Percentiles rank a stretch among this genome's conserved stretches.
Evolutionary conservation across 2,113 vertebrate species (phyloP).

Genomic region (Colinus virginianus): DNA sequence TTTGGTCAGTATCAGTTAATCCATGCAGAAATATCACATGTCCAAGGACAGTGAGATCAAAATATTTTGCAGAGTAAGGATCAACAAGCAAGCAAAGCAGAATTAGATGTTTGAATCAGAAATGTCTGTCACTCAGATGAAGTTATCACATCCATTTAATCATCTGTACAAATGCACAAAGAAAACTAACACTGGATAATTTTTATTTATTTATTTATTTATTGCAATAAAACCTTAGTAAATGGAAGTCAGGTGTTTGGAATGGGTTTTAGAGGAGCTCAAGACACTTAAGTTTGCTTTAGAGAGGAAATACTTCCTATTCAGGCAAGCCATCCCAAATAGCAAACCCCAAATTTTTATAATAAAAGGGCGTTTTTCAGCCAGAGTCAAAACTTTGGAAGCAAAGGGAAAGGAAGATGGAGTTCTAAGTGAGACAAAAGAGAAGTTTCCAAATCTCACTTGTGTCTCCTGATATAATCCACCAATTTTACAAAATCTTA

Average conservation of each 20-base stretch:
- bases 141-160: background rate
- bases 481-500: background rate
- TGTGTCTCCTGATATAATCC: background rate
- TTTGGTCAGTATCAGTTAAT: background rate
- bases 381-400: background rate
- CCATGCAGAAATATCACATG: background rate
- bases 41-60: background rate
- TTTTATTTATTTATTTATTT: background rate
- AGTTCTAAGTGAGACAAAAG: background rate
- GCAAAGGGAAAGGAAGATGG: background rate
- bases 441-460: background rate
- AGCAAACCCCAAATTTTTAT: background rate
- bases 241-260: background rate
- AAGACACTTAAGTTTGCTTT: background rate
- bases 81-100: background rate
- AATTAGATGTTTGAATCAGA: background rate
- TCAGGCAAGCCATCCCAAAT: background rate
- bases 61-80: background rate
- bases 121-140: slow-evolving; percentile 5
- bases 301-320: background rate
- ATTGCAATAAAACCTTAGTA: background rate
- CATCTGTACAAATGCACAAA: background rate
- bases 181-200: background rate
- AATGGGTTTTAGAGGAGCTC: background rate
- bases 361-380: background rate